Evolutionary conservation across 1,140 invertebrate genomes (phyloP).

Genomic region (Andricus grossulariae): DNA sequence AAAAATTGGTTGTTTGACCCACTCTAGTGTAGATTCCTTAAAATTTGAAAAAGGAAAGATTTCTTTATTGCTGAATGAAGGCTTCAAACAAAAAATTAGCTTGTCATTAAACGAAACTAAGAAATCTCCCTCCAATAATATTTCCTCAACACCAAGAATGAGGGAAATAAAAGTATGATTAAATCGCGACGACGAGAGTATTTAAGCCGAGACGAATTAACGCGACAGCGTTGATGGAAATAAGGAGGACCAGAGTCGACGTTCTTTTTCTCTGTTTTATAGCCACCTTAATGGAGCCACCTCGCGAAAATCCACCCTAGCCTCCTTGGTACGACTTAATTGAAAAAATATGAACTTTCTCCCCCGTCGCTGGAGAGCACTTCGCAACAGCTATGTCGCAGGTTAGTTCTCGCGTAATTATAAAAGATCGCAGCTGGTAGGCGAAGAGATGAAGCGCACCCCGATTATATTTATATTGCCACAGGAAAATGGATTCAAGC

Average conservation of each 20-base stretch:
- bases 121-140: too few relatives aligned
- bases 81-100: too few relatives aligned
- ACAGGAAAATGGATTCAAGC: conserved; percentile 49
- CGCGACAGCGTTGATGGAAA: conserved; percentile 7
- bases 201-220: conserved; percentile 27
- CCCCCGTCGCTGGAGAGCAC: conserved; percentile 68
- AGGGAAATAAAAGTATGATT: conserved; percentile 17
- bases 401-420: conserved; percentile 68
- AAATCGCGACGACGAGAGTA: neutral
- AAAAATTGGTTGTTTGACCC: too few relatives aligned
- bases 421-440: conserved; percentile 65
- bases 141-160: neutral
- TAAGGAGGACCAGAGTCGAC: conserved; percentile 16
- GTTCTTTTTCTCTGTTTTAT: conserved; percentile 13
- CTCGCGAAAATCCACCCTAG: conserved; percentile 61
- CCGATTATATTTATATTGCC: conserved; percentile 48
- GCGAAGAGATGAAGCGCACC: conserved; percentile 40
- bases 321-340: conserved; percentile 64
- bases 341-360: conserved; percentile 76
- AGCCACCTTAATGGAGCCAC: conserved; percentile 61
- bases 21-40: too few relatives aligned
- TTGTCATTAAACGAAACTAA: too few relatives aligned
- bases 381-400: conserved; percentile 58
- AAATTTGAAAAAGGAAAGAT: too few relatives aligned
- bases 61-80: too few relatives aligned